Evolutionary conservation across 2,797 vertebrate genomes (phyloP), one percentile per base, ranked within the genome.

Genomic region (Galagoides demidoff): DNA sequence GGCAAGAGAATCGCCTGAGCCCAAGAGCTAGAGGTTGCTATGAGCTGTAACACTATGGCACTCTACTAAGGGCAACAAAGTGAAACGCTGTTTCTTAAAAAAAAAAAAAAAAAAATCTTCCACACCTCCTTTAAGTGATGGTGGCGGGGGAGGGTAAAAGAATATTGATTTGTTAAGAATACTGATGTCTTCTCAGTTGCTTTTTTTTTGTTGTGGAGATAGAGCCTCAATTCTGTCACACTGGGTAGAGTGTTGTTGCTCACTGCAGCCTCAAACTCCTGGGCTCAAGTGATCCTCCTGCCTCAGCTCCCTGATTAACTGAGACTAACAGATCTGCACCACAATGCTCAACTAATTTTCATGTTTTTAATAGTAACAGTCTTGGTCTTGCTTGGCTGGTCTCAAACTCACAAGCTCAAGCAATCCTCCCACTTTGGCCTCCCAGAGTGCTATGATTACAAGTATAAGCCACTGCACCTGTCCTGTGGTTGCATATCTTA

Each of bases 401-500:
- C 31, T n/a, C n/a, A 66, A 66, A 66, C 64, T 66, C 16, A 6
- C n/a, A 17, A 66, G 64, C 64, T 66, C 16, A n/a, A 66, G 31
- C 16, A n/a, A 3, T 66, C 64, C 31, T 66, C 64, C 16, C 64
- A 66, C 31, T 7, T 66, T 17, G 16, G 31, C 31, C 31, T 66
- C 31, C 16, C 31, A n/a, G 31, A 66, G 64, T n/a, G 63, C 29
- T 66, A n/a, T 14, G 31, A 66, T n/a, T 66, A 66, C 31, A n/a
- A 10, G 13, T 10, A 14, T 55, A 12, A 13, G 64, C 64, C 7
- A 66, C 14, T 52, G 31, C n/a, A 7, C 64, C 64, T 17, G 16
- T 31, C 64, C 31, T 66, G 45, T 5, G n/a, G 4, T 5, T 82
- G 16, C 64, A 96, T 88, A 97, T 97, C 98, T 97, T 97, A 34